Conservation (phyloP, 2,113 vertebrate species). For the Anguilla japonica region DNA sequence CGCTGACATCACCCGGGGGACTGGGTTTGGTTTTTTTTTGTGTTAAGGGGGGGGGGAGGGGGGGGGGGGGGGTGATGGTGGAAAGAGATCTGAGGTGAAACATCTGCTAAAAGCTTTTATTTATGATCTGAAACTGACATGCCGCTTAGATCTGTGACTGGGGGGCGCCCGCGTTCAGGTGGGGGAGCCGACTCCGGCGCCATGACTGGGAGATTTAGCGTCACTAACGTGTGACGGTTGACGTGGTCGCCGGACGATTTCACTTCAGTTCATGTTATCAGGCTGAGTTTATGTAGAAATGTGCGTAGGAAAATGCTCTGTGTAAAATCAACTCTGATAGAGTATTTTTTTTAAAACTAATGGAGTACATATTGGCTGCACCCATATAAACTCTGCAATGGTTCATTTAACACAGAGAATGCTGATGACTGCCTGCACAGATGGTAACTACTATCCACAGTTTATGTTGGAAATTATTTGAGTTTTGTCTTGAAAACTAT, state of each 20-base stretch:
- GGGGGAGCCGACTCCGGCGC: too few relatives aligned
- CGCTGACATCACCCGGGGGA: slow-evolving; percentile 65
- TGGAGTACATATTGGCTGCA: not conserved
- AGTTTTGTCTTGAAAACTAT: not conserved
- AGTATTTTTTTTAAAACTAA: too few relatives aligned
- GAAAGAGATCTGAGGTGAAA: not conserved
- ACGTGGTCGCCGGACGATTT: not conserved
- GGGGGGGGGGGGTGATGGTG: not conserved
- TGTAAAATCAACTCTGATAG: too few relatives aligned
- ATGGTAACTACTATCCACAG: not conserved
- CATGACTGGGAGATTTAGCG: too few relatives aligned
- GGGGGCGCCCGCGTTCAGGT: too few relatives aligned
- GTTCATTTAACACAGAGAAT: too few relatives aligned
- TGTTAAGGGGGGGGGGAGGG: not conserved
- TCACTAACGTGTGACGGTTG: not conserved
- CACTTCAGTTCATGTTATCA: too few relatives aligned
- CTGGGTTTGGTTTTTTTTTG: not conserved
- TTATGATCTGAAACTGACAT: not conserved
- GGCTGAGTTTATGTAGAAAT: too few relatives aligned
- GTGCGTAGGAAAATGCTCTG: too few relatives aligned
- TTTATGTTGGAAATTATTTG: not conserved
- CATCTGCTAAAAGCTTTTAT: slow-evolving; percentile 8
- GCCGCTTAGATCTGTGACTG: not conserved
- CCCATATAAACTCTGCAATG: not conserved
- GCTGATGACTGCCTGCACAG: too few relatives aligned